Base-by-base conservation (phyloP, 1,140 invertebrate genomes). In the Tetramorium alpestre region DNA sequence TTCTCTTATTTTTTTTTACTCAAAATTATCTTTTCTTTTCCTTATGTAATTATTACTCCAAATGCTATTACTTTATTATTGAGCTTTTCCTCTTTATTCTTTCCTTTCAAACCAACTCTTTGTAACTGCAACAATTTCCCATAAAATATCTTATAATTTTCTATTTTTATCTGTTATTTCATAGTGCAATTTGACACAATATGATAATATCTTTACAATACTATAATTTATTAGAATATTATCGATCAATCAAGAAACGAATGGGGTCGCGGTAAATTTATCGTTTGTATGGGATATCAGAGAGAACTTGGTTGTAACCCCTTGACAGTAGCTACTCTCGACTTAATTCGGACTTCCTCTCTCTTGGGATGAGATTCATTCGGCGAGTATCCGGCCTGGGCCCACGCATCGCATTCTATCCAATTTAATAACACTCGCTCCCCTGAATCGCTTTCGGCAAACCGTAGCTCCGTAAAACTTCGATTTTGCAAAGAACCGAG, bases 261-360 rank as follows among this genome's bases (percentile, higher is more conserved):
- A 51, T 33, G 22, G 33, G 33, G 16, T 51, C 47, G 80, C 76
- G 28, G 80, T 22, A 88, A 89, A 60, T 51, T 91, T 85, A 77
- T 86, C 62, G 60, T 33, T 76, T 81, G 69, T 85, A 89, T 81
- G 69, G 85, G 89, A 73, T 87, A 87, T 69, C 25, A 69, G 47
- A 25, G 77, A 81, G 77, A 81, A 81, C 77, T 81, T 70, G 47
- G 62, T 80, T 33, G 82, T 81, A 89, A 86, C 88, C 90, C 85
- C 85, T 89, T 91, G 85, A 80, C 81, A 89, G 78, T 89, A 89
- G 88, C 91, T 93, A 67, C 67, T 60, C 80, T 84, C 89, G 77
- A 92, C 90, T 92, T 95, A 95, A 95, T 95, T 95, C 92, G 88
- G 94, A 95, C 95, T 95, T 95, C 95, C 94, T 95, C 91, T 93